phyloP scores from a whole-genome alignment of 2,113 vertebrate genomes.

The Ochotona curzoniae region DNA sequence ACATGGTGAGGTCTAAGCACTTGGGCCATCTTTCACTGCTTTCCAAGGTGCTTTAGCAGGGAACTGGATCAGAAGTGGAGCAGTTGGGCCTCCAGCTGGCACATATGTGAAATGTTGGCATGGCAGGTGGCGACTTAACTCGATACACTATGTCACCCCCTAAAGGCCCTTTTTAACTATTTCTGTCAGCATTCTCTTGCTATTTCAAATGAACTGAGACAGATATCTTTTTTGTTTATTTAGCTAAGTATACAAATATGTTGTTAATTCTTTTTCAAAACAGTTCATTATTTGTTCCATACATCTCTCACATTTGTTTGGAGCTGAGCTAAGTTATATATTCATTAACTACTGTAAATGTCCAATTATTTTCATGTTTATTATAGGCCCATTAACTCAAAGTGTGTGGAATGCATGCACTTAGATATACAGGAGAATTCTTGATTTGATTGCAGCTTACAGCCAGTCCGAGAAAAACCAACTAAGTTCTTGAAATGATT shows the following conservation, averaged over 20 bases:
- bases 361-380: constrained; percentile 30
- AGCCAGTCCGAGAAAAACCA: not conserved
- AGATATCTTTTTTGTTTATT: not conserved
- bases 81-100: too few species aligned
- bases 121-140: too few species aligned
- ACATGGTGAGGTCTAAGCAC: too few species aligned
- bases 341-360: not conserved
- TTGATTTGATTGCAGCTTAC: not conserved
- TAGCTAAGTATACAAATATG: not conserved
- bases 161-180: not conserved
- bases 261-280: constrained; percentile 18
- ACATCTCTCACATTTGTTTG: not conserved
- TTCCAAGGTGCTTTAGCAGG: too few species aligned
- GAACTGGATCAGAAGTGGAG: too few species aligned
- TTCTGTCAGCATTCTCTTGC: not conserved
- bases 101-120: too few species aligned
- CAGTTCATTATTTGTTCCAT: constrained; percentile 39
- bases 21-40: too few species aligned
- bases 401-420: not conserved
- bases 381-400: not conserved
- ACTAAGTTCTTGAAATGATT: constrained; percentile 7
- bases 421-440: not conserved
- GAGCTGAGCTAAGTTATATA: not conserved
- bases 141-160: too few species aligned
- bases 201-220: not conserved